Evolutionary conservation across 2,888 invertebrate genomes (phyloP).

Genomic region (Cyaniris semiargus): DNA sequence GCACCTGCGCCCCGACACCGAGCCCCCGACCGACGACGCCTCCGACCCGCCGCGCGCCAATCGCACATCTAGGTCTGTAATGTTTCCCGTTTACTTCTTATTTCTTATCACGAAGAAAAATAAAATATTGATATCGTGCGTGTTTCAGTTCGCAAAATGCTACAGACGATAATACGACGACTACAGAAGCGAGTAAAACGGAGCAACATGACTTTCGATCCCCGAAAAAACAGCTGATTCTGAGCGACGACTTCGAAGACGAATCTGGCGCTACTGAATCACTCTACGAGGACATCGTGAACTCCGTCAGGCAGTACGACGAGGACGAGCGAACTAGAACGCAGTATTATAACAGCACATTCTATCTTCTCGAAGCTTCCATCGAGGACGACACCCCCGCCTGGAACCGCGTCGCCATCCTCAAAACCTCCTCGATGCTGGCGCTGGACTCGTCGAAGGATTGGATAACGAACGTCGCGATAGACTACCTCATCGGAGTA

Average conservation of each 20-base stretch:
- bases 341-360: constrained; percentile 36
- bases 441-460: constrained; percentile 16
- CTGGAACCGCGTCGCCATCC: constrained; percentile 26
- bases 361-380: constrained; percentile 29
- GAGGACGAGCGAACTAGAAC: constrained; percentile 35
- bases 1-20: constrained; percentile 4
- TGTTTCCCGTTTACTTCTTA: background rate
- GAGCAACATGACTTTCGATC: background rate
- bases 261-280: constrained; percentile 14
- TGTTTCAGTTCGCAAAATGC: constrained; percentile 17
- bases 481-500: constrained; percentile 19
- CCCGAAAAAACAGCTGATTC: constrained; percentile 36
- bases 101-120: background rate
- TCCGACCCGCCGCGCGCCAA: background rate
- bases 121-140: background rate
- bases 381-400: background rate
- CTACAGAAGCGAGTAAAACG: background rate
- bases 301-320: constrained; percentile 36
- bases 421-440: constrained; percentile 15
- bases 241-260: constrained; percentile 40
- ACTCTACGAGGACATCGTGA: constrained; percentile 42
- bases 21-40: background rate
- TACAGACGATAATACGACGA: background rate
- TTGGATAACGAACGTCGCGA: constrained; percentile 31
- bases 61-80: background rate